phyloP scores from a whole-genome alignment of 2,888 invertebrate species.

The Lissocephala sabroskyi region DNA sequence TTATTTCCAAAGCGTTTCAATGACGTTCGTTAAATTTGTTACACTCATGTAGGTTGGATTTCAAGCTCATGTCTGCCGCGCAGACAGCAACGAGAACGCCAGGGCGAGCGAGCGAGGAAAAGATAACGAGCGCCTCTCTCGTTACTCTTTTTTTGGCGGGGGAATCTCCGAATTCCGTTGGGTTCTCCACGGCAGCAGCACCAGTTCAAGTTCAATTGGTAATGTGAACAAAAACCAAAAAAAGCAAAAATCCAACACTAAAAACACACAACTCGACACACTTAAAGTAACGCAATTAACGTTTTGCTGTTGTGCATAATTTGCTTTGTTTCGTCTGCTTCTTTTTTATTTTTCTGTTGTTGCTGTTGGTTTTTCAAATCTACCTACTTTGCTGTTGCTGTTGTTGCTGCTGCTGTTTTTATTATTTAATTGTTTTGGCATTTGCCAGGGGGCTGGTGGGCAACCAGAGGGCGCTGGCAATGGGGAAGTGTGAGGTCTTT shows the following conservation, averaged over 20 bases:
- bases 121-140: too few species aligned
- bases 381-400: not conserved
- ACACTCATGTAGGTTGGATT: slow-evolving; percentile 20
- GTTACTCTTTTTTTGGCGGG: slow-evolving; percentile 10
- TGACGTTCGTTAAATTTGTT: slow-evolving; percentile 64
- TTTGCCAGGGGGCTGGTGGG: too few species aligned
- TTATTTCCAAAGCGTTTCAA: slow-evolving; percentile 39
- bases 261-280: slow-evolving; percentile 8
- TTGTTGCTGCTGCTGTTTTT: too few species aligned
- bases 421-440: too few species aligned
- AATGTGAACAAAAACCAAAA: slow-evolving; percentile 34
- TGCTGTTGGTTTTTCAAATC: not conserved
- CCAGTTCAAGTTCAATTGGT: slow-evolving; percentile 64
- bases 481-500: too few species aligned
- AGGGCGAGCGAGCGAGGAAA: too few species aligned
- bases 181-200: too few species aligned
- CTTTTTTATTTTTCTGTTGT: not conserved
- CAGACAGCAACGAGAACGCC: slow-evolving; percentile 58
- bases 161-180: slow-evolving; percentile 24
- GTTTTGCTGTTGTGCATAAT: not conserved
- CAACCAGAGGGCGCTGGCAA: too few species aligned
- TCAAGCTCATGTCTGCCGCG: not conserved
- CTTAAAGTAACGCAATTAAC: slow-evolving; percentile 24
- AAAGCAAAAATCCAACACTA: slow-evolving; percentile 6
- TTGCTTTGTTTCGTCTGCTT: not conserved